These are phyloP conservation scores for Drosophila kurseongensis DNA, from an alignment of 1,140 invertebrate genomes.

Conservation along the genomic window DNA sequence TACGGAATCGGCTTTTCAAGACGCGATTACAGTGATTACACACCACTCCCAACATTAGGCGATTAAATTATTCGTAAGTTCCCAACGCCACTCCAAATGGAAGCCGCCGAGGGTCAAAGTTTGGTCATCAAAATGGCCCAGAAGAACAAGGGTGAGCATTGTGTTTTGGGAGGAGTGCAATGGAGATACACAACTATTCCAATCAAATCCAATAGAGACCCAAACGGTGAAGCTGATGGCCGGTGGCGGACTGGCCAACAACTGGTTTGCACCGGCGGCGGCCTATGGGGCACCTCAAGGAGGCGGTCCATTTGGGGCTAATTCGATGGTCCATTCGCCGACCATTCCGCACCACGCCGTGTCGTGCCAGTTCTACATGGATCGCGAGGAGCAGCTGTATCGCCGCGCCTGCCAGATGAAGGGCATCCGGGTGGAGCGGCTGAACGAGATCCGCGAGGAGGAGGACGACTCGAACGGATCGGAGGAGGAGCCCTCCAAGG, in stretches of 20 bases:
- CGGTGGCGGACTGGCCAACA: constrained; percentile 19
- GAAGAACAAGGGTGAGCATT: constrained; percentile 66
- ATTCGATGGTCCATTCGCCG: constrained; percentile 11
- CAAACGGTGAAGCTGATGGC: constrained; percentile 57
- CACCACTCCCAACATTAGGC: constrained; percentile 46
- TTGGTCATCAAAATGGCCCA: constrained; percentile 73
- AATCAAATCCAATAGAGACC: constrained; percentile 41
- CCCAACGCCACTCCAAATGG: constrained; percentile 41
- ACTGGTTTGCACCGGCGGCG: constrained; percentile 39
- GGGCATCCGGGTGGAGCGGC: constrained; percentile 47
- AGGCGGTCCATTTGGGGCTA: background rate
- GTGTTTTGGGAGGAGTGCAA: too few relatives aligned
- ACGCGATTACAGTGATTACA: constrained; percentile 38
- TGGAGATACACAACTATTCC: too few relatives aligned
- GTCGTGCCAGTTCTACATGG: constrained; percentile 61
- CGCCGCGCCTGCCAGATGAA: constrained; percentile 65
- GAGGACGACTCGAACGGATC: constrained; percentile 54
- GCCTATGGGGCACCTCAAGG: constrained; percentile 3
- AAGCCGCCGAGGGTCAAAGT: constrained; percentile 46
- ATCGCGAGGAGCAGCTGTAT: constrained; percentile 73
- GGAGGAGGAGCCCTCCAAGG: constrained; percentile 48
- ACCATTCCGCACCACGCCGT: constrained; percentile 20
- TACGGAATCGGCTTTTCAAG: constrained; percentile 39
- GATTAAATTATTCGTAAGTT: constrained; percentile 65
- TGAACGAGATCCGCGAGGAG: constrained; percentile 35